A percentile compares a stretch with the other conserved stretches of the same genome.
These are phyloP conservation scores for Drosophila malerkotliana DNA, from an alignment of 1,140 invertebrate species.

Conservation along the genomic window DNA sequence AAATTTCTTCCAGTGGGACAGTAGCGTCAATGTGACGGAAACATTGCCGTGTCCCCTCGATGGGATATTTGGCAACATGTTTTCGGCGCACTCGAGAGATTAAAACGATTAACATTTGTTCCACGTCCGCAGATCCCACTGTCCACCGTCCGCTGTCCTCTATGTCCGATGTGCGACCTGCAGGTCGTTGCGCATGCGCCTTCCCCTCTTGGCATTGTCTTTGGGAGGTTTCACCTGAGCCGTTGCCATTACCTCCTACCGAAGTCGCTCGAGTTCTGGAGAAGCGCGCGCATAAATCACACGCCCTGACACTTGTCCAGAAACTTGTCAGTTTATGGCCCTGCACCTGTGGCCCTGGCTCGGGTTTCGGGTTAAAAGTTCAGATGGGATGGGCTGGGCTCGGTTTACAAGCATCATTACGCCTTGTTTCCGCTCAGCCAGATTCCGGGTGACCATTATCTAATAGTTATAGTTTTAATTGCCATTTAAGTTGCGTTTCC, in stretches of 20 bases:
- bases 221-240: slow-evolving; percentile 24
- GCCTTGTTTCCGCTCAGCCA: slow-evolving; percentile 63
- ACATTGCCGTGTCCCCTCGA: slow-evolving; percentile 49
- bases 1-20: slow-evolving; percentile 11
- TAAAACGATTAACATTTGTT: slow-evolving; percentile 81
- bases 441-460: slow-evolving; percentile 33
- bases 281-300: slow-evolving; percentile 77
- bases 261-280: slow-evolving; percentile 63
- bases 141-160: slow-evolving; percentile 13
- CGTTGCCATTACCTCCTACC: slow-evolving; percentile 39
- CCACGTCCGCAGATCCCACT: slow-evolving; percentile 55
- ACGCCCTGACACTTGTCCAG: slow-evolving; percentile 75
- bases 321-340: slow-evolving; percentile 75
- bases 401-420: slow-evolving; percentile 76
- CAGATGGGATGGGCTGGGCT: slow-evolving; percentile 23
- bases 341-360: slow-evolving; percentile 58
- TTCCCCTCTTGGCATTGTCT: slow-evolving; percentile 17
- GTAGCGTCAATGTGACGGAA: slow-evolving; percentile 73
- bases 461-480: slow-evolving; percentile 79
- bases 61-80: slow-evolving; percentile 66
- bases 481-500: slow-evolving; percentile 76
- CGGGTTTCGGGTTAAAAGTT: slow-evolving; percentile 60
- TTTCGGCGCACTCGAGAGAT: slow-evolving; percentile 80
- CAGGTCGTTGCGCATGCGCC: slow-evolving; percentile 76
- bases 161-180: slow-evolving; percentile 31